phyloP scores from a whole-genome alignment of 2,888 invertebrate genomes.

The Aelia acuminata region DNA sequence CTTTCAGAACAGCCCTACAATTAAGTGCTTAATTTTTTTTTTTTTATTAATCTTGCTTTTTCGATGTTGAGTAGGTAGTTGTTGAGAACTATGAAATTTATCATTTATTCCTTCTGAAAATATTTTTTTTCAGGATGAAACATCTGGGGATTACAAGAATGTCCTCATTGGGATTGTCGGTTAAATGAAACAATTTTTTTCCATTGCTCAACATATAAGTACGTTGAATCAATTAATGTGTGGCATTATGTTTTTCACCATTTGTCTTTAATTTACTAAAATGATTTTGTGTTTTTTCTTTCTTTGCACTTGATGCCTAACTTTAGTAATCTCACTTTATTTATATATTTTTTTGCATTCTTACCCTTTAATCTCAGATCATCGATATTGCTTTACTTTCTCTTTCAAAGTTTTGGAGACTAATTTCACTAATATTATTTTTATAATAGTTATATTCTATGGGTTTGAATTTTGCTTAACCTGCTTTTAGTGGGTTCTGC shows the following conservation, averaged over 20 bases:
- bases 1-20: neutral
- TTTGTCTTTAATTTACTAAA: conserved; percentile 27
- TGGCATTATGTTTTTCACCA: conserved; percentile 44
- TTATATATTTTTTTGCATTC: neutral
- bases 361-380: neutral
- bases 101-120: conserved; percentile 23
- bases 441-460: too few species aligned
- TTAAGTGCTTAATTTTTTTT: neutral
- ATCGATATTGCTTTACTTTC: neutral
- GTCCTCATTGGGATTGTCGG: conserved; percentile 84
- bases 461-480: neutral
- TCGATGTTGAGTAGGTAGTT: neutral
- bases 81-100: conserved; percentile 14
- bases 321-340: neutral
- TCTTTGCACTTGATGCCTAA: neutral
- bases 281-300: neutral
- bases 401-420: neutral
- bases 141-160: conserved; percentile 94
- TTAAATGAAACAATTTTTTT: conserved; percentile 53
- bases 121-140: conserved; percentile 82
- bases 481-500: neutral
- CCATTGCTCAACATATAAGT: conserved; percentile 41
- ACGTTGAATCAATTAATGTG: neutral
- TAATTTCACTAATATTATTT: neutral
- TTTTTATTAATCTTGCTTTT: neutral